Base-by-base conservation (phyloP, 2,797 vertebrate genomes). In the Myripristis jacobus region DNA sequence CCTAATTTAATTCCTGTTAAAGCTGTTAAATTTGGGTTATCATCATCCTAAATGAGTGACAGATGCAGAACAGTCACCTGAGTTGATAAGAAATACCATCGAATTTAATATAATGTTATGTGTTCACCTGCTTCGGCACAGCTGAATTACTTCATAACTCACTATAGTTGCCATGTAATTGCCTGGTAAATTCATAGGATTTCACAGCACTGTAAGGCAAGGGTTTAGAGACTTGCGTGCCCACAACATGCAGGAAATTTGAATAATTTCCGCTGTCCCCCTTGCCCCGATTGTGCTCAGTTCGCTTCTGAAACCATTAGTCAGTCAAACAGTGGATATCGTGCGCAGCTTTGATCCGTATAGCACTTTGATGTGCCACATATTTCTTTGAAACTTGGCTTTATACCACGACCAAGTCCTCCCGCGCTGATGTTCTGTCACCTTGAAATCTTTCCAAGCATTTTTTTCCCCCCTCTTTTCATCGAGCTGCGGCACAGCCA, bases 401-500 rank as follows among this genome's bases (percentile, higher is more conserved):
- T 57, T 21, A 27, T 21, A 27, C 25, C 6, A 27, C 16, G 22
- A 52, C 3, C 22, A 25, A 27, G 15, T 10, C 11, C 27, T 16
- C 24, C 24, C 41, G 76, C 53, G 24, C 29, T 65, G n/a, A 47
- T 44, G 2, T 9, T n/a, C n/a, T 18, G 19, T 70, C 57, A 25
- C 18, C 1, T 50, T 61, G 22, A 57, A 13, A 34, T 57, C 24
- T 44, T 12, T 27, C 0, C 7, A 3, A 25, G 22, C 13, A 15
- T 27, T 13, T 9, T 52, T 25, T n/a, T n/a, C n/a, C n/a, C n/a
- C n/a, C n/a, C n/a, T n/a, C 41, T 41, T 48, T 12, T 4, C 52
- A 19, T n/a, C 22, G 1, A 13, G 36, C 2, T 70, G 78, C 34
- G 52, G 21, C 19, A 43, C 24, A 9, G 80, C 72, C 18, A 19